Evolutionary conservation across 2,888 invertebrate species (phyloP).

Genomic region (Stenchaetothrips biformis): DNA sequence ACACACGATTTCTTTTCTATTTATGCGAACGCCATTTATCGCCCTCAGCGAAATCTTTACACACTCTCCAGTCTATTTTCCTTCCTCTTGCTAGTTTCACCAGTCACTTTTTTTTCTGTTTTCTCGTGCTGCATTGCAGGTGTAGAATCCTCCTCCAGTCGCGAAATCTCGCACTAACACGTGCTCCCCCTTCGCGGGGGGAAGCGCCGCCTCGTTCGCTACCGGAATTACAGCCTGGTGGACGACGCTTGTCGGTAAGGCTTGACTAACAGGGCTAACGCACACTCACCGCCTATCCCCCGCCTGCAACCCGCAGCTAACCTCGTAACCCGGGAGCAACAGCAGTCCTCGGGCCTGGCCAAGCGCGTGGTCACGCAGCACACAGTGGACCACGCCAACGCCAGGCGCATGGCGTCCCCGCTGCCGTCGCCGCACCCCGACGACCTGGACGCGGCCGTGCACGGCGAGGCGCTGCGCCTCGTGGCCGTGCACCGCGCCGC

Average conservation of each 20-base stretch:
- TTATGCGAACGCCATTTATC: too few species aligned
- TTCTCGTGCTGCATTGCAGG: conserved; percentile 16
- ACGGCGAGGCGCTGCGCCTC: conserved; percentile 58
- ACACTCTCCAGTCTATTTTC: too few species aligned
- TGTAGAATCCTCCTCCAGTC: conserved; percentile 19
- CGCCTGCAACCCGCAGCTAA: not conserved
- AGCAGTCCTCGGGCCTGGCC: not conserved
- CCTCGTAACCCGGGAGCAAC: conserved; percentile 15
- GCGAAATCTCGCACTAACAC: conserved; percentile 8
- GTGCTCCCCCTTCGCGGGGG: not conserved
- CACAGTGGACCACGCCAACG: not conserved
- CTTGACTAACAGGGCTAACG: not conserved
- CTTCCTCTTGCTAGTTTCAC: too few species aligned
- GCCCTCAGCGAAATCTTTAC: too few species aligned
- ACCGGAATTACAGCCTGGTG: conserved; percentile 4
- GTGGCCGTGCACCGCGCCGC: conserved; percentile 57
- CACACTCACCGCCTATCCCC: not conserved
- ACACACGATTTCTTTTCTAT: too few species aligned
- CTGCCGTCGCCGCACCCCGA: conserved; percentile 13
- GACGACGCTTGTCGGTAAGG: not conserved
- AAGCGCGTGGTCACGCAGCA: conserved; percentile 11
- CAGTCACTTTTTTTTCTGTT: not conserved
- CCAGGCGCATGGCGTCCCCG: conserved; percentile 4
- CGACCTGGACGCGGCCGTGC: conserved; percentile 43
- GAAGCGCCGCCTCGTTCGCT: not conserved